Evolutionary conservation across 2,113 vertebrate genomes (phyloP).

Genomic region (Empidonax traillii): DNA sequence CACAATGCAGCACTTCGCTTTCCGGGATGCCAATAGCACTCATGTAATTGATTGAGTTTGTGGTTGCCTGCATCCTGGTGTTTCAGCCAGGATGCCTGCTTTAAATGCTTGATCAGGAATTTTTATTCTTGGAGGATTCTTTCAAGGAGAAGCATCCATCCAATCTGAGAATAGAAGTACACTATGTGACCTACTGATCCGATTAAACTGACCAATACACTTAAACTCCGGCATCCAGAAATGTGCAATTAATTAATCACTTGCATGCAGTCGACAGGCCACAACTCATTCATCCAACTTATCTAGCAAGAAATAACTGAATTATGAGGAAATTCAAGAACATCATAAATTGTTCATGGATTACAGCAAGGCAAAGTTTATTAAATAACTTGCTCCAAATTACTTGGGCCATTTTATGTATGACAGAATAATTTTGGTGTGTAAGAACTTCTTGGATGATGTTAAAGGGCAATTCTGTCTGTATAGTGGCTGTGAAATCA

Average conservation of each 20-base stretch:
- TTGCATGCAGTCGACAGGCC: background rate
- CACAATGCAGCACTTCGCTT: background rate
- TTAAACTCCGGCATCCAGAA: slow-evolving; percentile 1
- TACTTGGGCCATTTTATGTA: background rate
- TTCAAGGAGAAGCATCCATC: slow-evolving; percentile 40
- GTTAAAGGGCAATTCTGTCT: slow-evolving; percentile 34
- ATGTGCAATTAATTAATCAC: slow-evolving; percentile 42
- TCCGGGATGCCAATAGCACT: slow-evolving; percentile 8
- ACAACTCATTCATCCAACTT: background rate
- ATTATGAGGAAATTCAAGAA: slow-evolving; percentile 28
- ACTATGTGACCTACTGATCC: slow-evolving; percentile 7
- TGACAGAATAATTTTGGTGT: slow-evolving; percentile 5
- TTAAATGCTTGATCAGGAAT: slow-evolving; percentile 52
- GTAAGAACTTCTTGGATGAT: slow-evolving; percentile 1
- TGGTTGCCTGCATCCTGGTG: background rate
- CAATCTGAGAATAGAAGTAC: background rate
- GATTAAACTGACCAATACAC: slow-evolving; percentile 33
- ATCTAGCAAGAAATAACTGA: slow-evolving; percentile 17
- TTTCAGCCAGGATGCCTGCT: background rate
- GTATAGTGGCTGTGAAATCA: slow-evolving; percentile 41
- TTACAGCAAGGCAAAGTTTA: slow-evolving; percentile 2
- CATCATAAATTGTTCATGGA: background rate
- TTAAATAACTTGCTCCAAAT: slow-evolving; percentile 41
- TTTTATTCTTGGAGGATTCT: slow-evolving; percentile 42
- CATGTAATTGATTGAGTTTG: slow-evolving; percentile 27